These are phyloP conservation scores for Tenthredo livida DNA, from an alignment of 2,888 invertebrate species.

Conservation along the genomic window DNA sequence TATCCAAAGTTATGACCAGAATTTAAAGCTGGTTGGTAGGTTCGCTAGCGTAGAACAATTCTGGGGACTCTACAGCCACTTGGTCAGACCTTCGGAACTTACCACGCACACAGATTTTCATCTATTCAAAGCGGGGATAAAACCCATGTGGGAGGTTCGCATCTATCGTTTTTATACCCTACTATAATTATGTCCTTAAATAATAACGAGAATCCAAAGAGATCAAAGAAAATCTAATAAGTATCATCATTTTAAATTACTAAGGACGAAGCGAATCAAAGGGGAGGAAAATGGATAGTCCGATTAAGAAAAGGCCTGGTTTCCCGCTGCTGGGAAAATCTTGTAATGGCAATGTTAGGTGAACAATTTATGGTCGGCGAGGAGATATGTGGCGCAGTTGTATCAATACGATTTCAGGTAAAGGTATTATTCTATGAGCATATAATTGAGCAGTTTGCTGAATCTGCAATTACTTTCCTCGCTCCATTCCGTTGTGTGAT, in stretches of 20 bases:
- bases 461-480: background rate
- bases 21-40: slow-evolving; percentile 92
- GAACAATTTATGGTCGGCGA: slow-evolving; percentile 99
- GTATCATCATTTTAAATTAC: slow-evolving; percentile 55
- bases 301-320: slow-evolving; percentile 96
- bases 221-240: background rate
- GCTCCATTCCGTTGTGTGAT: no score
- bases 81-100: slow-evolving; percentile 93
- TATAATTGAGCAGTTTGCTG: background rate
- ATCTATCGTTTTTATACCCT: background rate
- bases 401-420: slow-evolving; percentile 95
- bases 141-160: slow-evolving; percentile 98
- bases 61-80: slow-evolving; percentile 97
- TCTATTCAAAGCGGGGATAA: slow-evolving; percentile 98
- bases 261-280: slow-evolving; percentile 94
- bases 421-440: slow-evolving; percentile 35
- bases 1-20: slow-evolving; percentile 84
- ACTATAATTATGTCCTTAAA: background rate
- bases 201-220: background rate
- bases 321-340: slow-evolving; percentile 98
- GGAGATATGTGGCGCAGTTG: slow-evolving; percentile 98
- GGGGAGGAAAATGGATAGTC: slow-evolving; percentile 99
- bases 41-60: slow-evolving; percentile 98
- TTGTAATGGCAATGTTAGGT: slow-evolving; percentile 98
- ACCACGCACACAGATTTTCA: slow-evolving; percentile 96